Percentiles rank a stretch among this genome's conserved stretches.
phyloP scores from a whole-genome alignment of 1,140 invertebrate genomes.

The Eupristina koningsbergeri region DNA sequence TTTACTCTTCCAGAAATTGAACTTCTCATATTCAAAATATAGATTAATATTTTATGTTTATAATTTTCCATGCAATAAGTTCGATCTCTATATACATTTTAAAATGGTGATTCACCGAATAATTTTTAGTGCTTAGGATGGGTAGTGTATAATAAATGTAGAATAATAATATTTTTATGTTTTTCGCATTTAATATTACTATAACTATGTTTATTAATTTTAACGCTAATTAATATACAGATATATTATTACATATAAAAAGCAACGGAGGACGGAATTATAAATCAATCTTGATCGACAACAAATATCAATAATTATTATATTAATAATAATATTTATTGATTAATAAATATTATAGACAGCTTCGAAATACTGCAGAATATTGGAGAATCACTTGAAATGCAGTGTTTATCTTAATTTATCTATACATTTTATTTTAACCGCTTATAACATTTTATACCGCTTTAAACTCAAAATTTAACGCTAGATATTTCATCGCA shows the following conservation, averaged over 20 bases:
- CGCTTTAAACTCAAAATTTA: not conserved
- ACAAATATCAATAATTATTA: slow-evolving; percentile 52
- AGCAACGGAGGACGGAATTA: slow-evolving; percentile 50
- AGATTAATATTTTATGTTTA: too few species aligned
- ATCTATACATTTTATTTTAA: not conserved
- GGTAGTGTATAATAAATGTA: not conserved
- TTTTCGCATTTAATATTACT: slow-evolving; percentile 32
- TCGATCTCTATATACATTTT: too few species aligned
- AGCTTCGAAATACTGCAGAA: slow-evolving; percentile 3
- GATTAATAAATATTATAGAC: slow-evolving; percentile 41
- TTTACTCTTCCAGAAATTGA: too few species aligned
- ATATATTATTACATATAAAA: slow-evolving; percentile 48
- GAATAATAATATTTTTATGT: slow-evolving; percentile 47
- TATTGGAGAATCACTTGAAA: not conserved
- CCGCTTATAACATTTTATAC: too few species aligned
- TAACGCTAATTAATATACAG: slow-evolving; percentile 24
- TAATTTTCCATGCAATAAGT: too few species aligned
- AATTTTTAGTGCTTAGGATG: too few species aligned
- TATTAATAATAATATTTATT: too few species aligned
- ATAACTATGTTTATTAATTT: slow-evolving; percentile 28
- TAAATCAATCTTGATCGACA: slow-evolving; percentile 38
- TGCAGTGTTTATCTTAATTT: not conserved
- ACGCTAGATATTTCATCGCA: too few species aligned
- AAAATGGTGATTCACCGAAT: too few species aligned
- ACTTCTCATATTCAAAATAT: too few species aligned